Percentiles rank a stretch among this genome's conserved stretches.
Evolutionary conservation across 2,797 vertebrate genomes (phyloP).

Genomic region (Craterocephalus amniculus): DNA sequence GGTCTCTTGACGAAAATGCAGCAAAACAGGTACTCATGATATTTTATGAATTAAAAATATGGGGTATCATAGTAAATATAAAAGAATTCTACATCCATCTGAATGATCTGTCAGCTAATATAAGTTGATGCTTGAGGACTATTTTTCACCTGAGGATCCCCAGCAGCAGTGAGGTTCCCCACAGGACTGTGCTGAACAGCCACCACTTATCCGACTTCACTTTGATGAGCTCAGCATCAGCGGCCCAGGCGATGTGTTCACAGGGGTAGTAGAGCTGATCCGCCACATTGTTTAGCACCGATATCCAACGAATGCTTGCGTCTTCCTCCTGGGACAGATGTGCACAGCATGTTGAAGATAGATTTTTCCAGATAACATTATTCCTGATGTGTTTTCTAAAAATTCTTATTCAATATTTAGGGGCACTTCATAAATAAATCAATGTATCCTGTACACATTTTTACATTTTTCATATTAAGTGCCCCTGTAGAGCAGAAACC

Average conservation of each 20-base stretch:
- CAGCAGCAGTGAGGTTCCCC: constrained; percentile 89
- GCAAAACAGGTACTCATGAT: too few relatives aligned
- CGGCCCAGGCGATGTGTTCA: constrained; percentile 95
- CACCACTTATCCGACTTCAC: constrained; percentile 88
- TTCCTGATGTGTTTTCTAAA: neutral
- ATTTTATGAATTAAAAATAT: neutral
- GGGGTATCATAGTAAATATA: neutral
- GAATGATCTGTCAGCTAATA: neutral
- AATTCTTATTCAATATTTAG: neutral
- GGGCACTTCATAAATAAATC: neutral
- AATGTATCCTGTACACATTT: neutral
- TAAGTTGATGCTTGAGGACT: neutral
- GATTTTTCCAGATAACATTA: neutral
- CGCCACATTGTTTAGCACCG: constrained; percentile 87
- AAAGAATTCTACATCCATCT: neutral
- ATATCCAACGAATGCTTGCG: constrained; percentile 84
- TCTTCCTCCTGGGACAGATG: constrained; percentile 86
- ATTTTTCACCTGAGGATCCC: constrained; percentile 81
- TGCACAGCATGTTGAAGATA: neutral
- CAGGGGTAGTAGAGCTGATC: constrained; percentile 98
- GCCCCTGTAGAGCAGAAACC: neutral
- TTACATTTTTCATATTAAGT: neutral
- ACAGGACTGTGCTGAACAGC: constrained; percentile 87
- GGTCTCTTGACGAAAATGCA: too few relatives aligned
- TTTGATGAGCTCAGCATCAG: constrained; percentile 84